Percentiles rank a stretch among this genome's conserved stretches.
phyloP scores from a whole-genome alignment of 2,888 invertebrate genomes.

The Tenthredo amoena region DNA sequence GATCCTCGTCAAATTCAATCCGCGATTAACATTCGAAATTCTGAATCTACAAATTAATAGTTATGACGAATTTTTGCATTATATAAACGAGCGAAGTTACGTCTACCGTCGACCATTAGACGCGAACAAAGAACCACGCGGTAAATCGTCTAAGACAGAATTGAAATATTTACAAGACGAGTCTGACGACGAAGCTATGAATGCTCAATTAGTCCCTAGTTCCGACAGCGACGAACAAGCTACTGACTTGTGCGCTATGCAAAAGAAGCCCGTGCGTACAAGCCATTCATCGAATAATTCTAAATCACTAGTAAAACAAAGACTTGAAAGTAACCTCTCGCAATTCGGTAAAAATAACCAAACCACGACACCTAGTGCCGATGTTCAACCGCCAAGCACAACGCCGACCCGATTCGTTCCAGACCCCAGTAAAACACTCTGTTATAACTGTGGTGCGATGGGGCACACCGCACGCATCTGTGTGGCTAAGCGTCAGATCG shows the following conservation, averaged over 20 bases:
- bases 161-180: background rate
- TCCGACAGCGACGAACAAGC: constrained; percentile 13
- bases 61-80: constrained; percentile 8
- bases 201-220: background rate
- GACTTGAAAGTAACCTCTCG: constrained; percentile 53
- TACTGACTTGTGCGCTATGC: background rate
- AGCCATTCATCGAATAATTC: constrained; percentile 26
- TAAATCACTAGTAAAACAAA: constrained; percentile 50
- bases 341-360: constrained; percentile 45
- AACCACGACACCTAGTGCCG: background rate
- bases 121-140: background rate
- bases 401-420: background rate
- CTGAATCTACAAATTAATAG: constrained; percentile 39
- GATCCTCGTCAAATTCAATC: constrained; percentile 55
- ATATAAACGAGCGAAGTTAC: constrained; percentile 27
- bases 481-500: background rate
- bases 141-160: background rate
- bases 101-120: constrained; percentile 2
- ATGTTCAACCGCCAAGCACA: background rate
- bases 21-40: constrained; percentile 53
- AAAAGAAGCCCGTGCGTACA: constrained; percentile 11
- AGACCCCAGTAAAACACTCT: constrained; percentile 52
- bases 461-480: constrained; percentile 2
- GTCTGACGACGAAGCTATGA: background rate
- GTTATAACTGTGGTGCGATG: constrained; percentile 32